phyloP scores from a whole-genome alignment of 2,797 vertebrate genomes.

The Peromyscus eremicus region DNA sequence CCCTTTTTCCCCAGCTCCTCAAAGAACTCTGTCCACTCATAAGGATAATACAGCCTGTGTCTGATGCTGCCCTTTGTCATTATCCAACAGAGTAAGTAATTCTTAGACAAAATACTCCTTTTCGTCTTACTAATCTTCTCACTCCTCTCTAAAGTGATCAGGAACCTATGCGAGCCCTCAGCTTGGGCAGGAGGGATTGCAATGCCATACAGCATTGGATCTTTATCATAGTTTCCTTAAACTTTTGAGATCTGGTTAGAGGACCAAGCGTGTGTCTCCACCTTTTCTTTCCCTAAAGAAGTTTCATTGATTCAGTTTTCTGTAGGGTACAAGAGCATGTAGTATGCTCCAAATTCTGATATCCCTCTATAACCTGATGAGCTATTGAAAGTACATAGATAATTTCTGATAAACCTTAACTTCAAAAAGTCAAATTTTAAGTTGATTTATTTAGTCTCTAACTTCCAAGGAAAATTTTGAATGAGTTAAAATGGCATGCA shows the following conservation, averaged over 20 bases:
- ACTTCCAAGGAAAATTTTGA: not conserved
- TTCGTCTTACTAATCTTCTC: not conserved
- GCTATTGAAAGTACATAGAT: not conserved
- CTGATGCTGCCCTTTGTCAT: not conserved
- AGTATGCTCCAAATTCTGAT: not conserved
- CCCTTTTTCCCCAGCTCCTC: not conserved
- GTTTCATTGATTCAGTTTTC: not conserved
- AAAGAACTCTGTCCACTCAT: not conserved
- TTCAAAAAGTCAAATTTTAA: not conserved
- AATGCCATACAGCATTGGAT: not conserved
- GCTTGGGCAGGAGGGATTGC: not conserved
- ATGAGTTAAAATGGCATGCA: not conserved
- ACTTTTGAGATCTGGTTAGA: not conserved
- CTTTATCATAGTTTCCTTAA: not conserved
- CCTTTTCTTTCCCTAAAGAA: not conserved
- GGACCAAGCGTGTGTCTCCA: not conserved
- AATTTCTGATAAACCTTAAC: not conserved
- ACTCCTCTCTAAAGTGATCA: not conserved
- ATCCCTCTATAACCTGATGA: not conserved
- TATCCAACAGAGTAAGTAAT: not conserved
- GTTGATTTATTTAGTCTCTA: not conserved
- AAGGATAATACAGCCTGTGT: fast-evolving
- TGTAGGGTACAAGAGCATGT: not conserved
- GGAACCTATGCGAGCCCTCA: not conserved
- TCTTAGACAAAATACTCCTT: not conserved